phyloP scores from a whole-genome alignment of 1,140 invertebrate species.

The Trinorchestia longiramus region DNA sequence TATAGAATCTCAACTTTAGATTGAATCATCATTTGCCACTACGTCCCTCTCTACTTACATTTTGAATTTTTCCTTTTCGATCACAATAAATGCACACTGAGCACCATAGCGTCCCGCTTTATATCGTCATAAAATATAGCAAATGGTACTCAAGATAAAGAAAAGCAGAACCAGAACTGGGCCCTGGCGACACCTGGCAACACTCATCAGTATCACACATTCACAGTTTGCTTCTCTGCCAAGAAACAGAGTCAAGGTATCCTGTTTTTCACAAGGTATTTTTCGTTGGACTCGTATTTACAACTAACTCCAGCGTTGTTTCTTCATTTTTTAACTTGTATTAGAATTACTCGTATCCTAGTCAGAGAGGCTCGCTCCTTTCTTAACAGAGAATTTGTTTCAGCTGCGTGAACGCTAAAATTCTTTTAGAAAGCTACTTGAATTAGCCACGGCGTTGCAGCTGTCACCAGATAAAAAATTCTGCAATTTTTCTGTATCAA shows the following conservation, averaged over 20 bases:
- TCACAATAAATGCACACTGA: background rate
- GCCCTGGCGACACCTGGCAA: background rate
- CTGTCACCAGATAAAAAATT: conserved; percentile 47
- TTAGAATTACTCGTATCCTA: background rate
- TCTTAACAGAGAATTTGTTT: background rate
- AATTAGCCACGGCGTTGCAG: conserved; percentile 9
- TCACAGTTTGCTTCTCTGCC: background rate
- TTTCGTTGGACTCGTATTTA: background rate
- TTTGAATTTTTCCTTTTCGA: background rate
- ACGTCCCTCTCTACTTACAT: background rate
- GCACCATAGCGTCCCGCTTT: background rate
- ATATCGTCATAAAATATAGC: background rate
- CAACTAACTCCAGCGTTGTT: background rate
- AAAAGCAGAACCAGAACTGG: background rate
- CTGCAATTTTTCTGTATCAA: background rate
- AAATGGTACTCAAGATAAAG: background rate
- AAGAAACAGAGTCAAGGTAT: background rate
- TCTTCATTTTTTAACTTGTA: background rate
- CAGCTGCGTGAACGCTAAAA: background rate
- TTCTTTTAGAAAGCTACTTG: conserved; percentile 53
- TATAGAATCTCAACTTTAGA: background rate
- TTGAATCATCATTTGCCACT: background rate
- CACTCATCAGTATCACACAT: background rate
- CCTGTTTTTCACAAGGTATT: background rate
- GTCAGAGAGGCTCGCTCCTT: background rate